A percentile compares a stretch with the other conserved stretches of the same genome.
Conservation (phyloP, 2,888 invertebrate species). For the Hyposoter didymator region DNA sequence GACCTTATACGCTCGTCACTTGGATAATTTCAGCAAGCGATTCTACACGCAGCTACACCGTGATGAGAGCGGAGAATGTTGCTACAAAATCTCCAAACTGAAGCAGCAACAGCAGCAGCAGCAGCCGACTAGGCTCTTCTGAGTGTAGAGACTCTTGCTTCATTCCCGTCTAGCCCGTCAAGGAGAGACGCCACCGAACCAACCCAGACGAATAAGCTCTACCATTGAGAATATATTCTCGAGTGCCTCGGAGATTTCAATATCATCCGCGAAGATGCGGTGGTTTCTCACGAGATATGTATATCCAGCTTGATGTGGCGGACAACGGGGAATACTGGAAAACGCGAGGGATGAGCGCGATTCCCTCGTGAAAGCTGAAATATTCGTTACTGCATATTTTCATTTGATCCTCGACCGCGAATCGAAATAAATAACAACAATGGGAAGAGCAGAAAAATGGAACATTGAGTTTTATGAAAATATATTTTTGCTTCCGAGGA, state of each 20-base stretch:
- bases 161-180: constrained; percentile 41
- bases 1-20: constrained; percentile 63
- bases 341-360: constrained; percentile 25
- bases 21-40: constrained; percentile 62
- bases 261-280: constrained; percentile 58
- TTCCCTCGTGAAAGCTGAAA: constrained; percentile 29
- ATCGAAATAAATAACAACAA: not conserved
- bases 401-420: not conserved
- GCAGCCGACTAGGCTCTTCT: constrained; percentile 43
- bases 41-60: constrained; percentile 39
- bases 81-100: constrained; percentile 52
- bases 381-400: constrained; percentile 26
- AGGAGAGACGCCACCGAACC: constrained; percentile 42
- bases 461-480: constrained; percentile 15
- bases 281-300: constrained; percentile 32
- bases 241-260: constrained; percentile 67
- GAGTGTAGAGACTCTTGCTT: constrained; percentile 45
- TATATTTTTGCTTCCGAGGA: constrained; percentile 22
- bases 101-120: constrained; percentile 50
- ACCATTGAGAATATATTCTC: constrained; percentile 68
- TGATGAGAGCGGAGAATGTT: constrained; percentile 40
- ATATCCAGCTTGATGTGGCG: constrained; percentile 34
- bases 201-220: constrained; percentile 59
- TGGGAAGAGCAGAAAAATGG: constrained; percentile 5
- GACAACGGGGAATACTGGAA: constrained; percentile 35